These are phyloP conservation scores for Theristus sp. DNA, from an alignment of 2,888 invertebrate species.

Conservation along the genomic window DNA sequence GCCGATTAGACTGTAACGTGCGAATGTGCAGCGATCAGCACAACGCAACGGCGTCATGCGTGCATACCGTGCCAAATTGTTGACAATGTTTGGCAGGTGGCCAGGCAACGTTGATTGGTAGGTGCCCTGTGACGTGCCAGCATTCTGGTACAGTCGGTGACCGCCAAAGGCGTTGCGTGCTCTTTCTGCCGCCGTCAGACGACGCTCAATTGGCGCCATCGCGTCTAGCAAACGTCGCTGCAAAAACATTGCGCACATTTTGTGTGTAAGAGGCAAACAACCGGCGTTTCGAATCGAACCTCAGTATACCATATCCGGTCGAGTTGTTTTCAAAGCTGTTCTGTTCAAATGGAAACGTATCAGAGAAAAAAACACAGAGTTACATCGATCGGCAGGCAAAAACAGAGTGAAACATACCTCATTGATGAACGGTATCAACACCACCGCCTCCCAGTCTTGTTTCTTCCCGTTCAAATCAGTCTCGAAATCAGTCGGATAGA, in stretches of 20 bases:
- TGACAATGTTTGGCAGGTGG: constrained; percentile 27
- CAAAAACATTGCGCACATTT: no score
- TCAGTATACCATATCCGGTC: no score
- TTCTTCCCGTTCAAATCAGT: constrained; percentile 87
- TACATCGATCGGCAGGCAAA: not conserved
- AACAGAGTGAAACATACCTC: constrained; percentile 39
- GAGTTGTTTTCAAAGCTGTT: no score
- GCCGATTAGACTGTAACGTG: no score
- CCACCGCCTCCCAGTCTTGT: constrained; percentile 89
- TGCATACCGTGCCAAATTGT: constrained; percentile 27
- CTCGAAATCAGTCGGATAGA: constrained; percentile 72
- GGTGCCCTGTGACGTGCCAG: constrained; percentile 39
- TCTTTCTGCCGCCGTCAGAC: constrained; percentile 50
- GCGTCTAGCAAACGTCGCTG: constrained; percentile 50
- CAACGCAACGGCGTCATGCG: no score
- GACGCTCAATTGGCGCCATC: constrained; percentile 28
- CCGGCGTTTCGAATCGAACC: no score
- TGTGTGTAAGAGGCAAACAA: no score
- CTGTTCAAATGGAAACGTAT: no score
- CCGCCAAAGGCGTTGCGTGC: constrained; percentile 65
- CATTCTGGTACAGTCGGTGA: constrained; percentile 58
- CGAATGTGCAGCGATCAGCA: no score
- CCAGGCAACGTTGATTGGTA: constrained; percentile 16
- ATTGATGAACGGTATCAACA: constrained; percentile 76
- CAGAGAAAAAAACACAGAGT: not conserved